A percentile compares a stretch with the other conserved stretches of the same genome.
Conservation (phyloP, 53 echinoderm and acorn worm species). For the Glandiceps talaboti region DNA sequence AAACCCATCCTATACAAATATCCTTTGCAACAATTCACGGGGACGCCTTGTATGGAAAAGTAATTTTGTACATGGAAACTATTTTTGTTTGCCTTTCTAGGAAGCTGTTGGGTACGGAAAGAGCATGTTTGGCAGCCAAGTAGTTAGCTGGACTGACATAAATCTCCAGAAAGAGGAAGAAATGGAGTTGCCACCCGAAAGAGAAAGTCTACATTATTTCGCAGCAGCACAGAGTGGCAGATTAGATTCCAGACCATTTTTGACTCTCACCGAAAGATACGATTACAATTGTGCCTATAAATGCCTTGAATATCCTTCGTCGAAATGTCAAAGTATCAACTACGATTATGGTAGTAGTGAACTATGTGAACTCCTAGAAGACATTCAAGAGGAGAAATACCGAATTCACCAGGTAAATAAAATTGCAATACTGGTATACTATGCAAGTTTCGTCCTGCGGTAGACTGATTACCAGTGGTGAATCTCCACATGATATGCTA, state of each 20-base stretch:
- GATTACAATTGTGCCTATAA: slow-evolving; percentile 35
- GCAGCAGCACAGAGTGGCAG: slow-evolving; percentile 29
- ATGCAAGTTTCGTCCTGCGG: too few species aligned
- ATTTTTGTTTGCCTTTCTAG: too few species aligned
- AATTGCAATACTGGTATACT: too few species aligned
- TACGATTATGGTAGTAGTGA: slow-evolving; percentile 21
- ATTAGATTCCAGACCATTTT: slow-evolving; percentile 18
- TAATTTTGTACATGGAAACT: too few species aligned
- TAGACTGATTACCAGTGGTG: too few species aligned
- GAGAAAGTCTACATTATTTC: slow-evolving; percentile 20
- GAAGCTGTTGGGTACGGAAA: slow-evolving; percentile 23
- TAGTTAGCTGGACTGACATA: slow-evolving; percentile 19
- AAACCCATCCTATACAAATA: too few species aligned
- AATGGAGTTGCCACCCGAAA: neutral
- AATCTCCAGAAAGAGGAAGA: neutral
- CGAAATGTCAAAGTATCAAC: slow-evolving; percentile 41
- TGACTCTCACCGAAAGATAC: slow-evolving; percentile 10
- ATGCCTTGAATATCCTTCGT: slow-evolving; percentile 27
- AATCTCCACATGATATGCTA: too few species aligned
- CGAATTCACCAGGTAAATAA: slow-evolving; percentile 39
- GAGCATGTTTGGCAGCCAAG: slow-evolving; percentile 28
- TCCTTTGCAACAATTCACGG: too few species aligned
- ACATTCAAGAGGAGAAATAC: slow-evolving; percentile 22
- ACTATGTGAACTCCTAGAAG: slow-evolving; percentile 34
- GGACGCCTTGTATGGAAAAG: too few species aligned